Evolutionary conservation across 2,888 invertebrate species (phyloP).

Genomic region (Tigriopus californicus): DNA sequence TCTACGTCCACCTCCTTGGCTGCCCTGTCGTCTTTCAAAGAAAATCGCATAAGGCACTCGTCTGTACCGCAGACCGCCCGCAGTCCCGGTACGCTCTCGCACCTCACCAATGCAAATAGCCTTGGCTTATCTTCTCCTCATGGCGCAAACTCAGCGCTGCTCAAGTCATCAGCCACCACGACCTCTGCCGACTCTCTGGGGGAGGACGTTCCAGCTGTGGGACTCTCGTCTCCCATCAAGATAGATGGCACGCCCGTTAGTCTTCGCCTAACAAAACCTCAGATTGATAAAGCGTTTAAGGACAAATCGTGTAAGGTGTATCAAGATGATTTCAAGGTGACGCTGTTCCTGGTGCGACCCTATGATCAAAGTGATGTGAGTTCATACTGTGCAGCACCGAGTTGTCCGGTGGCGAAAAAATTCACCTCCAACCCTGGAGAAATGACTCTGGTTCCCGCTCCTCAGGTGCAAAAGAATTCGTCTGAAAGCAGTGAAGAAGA

Average conservation of each 20-base stretch:
- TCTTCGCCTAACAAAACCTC: not conserved
- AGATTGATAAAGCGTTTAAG: slow-evolving; percentile 9
- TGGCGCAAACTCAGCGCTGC: too few relatives aligned
- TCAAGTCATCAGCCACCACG: too few relatives aligned
- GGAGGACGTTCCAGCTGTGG: not conserved
- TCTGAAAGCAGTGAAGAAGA: too few relatives aligned
- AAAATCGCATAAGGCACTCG: slow-evolving; percentile 1
- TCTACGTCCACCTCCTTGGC: not conserved
- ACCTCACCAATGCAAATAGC: not conserved
- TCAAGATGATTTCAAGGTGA: not conserved
- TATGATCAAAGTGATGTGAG: not conserved
- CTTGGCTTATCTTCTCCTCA: not conserved
- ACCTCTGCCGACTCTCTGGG: too few relatives aligned
- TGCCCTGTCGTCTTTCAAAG: slow-evolving; percentile 8
- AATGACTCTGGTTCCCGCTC: too few relatives aligned
- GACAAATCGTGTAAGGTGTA: not conserved
- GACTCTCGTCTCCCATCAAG: not conserved
- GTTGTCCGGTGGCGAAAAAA: too few relatives aligned
- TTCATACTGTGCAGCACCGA: too few relatives aligned
- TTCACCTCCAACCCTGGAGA: too few relatives aligned
- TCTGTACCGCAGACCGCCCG: slow-evolving; percentile 5
- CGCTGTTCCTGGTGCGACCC: slow-evolving; percentile 9
- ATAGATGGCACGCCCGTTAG: not conserved
- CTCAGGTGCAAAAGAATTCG: too few relatives aligned
- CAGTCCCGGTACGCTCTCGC: not conserved